Evolutionary conservation across 1,140 invertebrate species (phyloP), one percentile per base, ranked within the genome.

Genomic region (Heliothis virescens): DNA sequence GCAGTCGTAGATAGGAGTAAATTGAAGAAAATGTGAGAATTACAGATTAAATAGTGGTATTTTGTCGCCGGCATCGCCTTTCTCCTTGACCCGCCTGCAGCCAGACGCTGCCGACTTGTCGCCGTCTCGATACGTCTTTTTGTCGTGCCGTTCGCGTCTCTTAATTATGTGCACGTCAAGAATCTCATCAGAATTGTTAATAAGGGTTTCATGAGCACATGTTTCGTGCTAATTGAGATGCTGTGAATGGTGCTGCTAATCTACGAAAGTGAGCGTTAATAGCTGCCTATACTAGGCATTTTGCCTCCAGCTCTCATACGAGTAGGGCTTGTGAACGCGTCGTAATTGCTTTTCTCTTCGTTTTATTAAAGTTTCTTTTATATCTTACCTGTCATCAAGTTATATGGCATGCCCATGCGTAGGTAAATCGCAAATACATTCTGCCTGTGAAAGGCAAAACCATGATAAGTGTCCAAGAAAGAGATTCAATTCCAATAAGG

Each of bases 51-150:
- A 77, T 59, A 79, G 59, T 21, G 60, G 62, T 55, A 82, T 82
- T 60, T 82, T 83, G 82, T 86, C 74, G 79, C 81, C 83, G 74
- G 15, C 52, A 47, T 41, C 55, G 87, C 86, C 83, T 83, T 83
- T 89, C 88, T 88, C 89, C 90, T 92, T 91, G 90, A 92, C 89
- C 88, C 77, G 69, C 50, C 77, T 71, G 53, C 69, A 71, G 80
- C 79, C 65, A 82, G 74, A 79, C 73, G 55, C 53, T 59, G 59
- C 60, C 53, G 79, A 55, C 62, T 84, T 86, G 84, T 87, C 79
- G 75, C 75, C 41, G 71, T 77, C 57, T 69, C 48, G 41, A 53
- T 74, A 67, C 65, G 76, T 82, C 11, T 77, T 73, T 86, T 82
- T 85, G 77, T 80, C 82, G 29, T 73, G 79, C 53, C 63, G 34